phyloP scores from a whole-genome alignment of 1,140 invertebrate species.

The Helicorthomorpha holstii region DNA sequence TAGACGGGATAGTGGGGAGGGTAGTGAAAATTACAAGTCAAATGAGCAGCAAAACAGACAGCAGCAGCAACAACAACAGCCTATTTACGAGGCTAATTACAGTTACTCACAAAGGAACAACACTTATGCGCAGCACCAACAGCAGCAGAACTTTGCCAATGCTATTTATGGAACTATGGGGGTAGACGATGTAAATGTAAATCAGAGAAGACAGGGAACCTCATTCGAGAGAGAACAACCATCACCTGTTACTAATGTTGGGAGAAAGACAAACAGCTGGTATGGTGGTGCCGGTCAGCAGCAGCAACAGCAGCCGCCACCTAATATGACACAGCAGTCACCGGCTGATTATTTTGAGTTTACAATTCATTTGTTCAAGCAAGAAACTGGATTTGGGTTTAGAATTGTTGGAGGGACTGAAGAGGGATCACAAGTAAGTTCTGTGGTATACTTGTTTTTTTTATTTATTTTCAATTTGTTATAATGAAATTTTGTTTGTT shows the following conservation, averaged over 20 bases:
- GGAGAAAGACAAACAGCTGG: background rate
- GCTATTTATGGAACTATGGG: slow-evolving; percentile 3
- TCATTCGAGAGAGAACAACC: slow-evolving; percentile 48
- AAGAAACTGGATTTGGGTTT: slow-evolving; percentile 87
- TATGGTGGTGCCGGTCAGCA: background rate
- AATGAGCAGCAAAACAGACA: no score
- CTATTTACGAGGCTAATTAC: no score
- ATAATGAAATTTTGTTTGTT: background rate
- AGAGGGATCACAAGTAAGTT: slow-evolving; percentile 78
- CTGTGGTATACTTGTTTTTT: background rate
- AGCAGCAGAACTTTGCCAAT: no score
- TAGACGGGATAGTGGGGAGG: no score
- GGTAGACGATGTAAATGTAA: slow-evolving; percentile 4
- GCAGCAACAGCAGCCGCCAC: background rate
- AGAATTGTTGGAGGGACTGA: slow-evolving; percentile 96
- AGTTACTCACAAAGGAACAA: no score
- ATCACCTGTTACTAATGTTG: slow-evolving; percentile 20
- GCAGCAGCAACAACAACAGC: no score
- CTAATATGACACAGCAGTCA: background rate
- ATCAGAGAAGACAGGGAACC: slow-evolving; percentile 39
- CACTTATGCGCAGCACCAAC: no score
- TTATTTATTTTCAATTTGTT: no score
- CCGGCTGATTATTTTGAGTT: slow-evolving; percentile 48
- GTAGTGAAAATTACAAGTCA: no score
- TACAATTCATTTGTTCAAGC: slow-evolving; percentile 56